Evolutionary conservation across 2,888 invertebrate genomes (phyloP), one percentile per base, ranked within the genome.

Genomic region (Diaperis boleti): DNA sequence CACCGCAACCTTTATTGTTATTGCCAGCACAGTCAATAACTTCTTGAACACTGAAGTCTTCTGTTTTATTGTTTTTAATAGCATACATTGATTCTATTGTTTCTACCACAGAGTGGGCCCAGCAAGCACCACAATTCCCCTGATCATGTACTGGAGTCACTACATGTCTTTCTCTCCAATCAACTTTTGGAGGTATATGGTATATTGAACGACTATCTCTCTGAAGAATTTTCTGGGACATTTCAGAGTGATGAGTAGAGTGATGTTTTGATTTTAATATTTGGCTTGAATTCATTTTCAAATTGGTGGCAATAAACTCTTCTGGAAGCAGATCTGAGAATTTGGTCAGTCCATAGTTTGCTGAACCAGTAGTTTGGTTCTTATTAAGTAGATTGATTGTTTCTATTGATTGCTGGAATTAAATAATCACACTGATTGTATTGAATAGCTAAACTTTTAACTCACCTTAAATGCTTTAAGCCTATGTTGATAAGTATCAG

Each of bases 21-120:
- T 88, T 84, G 3, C 83, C 83, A 0, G 93, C 89, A 82, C 95
- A 95, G 81, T 95, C 94, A 70, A 95, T 89, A 72, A 89, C 86
- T 84, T 94, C 84, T 81, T 94, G 93, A 1, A 92, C 89, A 75
- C 93, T 93, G 5, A 92, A 85, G 1, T 82, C 72, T 18, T 83
- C 79, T 15, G 91, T 76, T 18, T 83, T 85, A 8, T 87, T 88
- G 45, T 84, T 87, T 71, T 85, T 85, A 13, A 92, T 86, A 0
- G 92, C 92, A 42, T 86, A 81, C 90, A 92, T 91, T 0, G 92
- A 86, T 79, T 94, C 94, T 44, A 90, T 85, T 20, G 88, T 87
- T 70, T 89, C 91, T 1, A 92, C 83, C 0, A 89, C 88, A 75
- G 92, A 91, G 80, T 92, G 93, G 0, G 94, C 94, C 93, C 94